Evolutionary conservation across 2,888 invertebrate genomes (phyloP).

Genomic region (Troides helena): DNA sequence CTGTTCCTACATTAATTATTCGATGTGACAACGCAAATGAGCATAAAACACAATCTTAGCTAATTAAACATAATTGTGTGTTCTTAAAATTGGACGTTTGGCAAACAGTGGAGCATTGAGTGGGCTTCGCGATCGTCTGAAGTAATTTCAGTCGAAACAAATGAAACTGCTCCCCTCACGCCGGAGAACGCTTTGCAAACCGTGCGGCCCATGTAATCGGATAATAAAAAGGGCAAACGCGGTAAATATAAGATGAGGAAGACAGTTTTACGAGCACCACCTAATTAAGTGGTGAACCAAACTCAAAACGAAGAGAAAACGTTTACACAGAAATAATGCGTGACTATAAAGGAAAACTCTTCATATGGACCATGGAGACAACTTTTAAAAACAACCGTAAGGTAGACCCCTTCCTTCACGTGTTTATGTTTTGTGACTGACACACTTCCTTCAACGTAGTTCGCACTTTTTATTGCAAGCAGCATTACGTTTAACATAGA

Average conservation of each 20-base stretch:
- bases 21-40: constrained; percentile 56
- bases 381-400: background rate
- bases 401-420: background rate
- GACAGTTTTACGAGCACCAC: constrained; percentile 80
- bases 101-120: constrained; percentile 43
- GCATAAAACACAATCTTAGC: constrained; percentile 61
- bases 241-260: constrained; percentile 81
- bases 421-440: background rate
- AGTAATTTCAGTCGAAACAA: constrained; percentile 79
- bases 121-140: constrained; percentile 57
- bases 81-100: constrained; percentile 47
- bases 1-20: constrained; percentile 71
- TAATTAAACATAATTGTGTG: constrained; percentile 63
- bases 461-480: background rate
- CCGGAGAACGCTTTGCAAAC: constrained; percentile 73
- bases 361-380: background rate
- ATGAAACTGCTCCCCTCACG: constrained; percentile 78
- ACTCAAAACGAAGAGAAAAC: constrained; percentile 70
- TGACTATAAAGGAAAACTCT: constrained; percentile 6
- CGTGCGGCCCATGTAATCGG: constrained; percentile 78
- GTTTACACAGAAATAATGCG: constrained; percentile 54
- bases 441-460: background rate
- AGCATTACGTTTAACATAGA: background rate
- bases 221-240: constrained; percentile 81
- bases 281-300: constrained; percentile 80